phyloP scores from a whole-genome alignment of 2,113 vertebrate species.

The Todiramphus saurophagus region DNA sequence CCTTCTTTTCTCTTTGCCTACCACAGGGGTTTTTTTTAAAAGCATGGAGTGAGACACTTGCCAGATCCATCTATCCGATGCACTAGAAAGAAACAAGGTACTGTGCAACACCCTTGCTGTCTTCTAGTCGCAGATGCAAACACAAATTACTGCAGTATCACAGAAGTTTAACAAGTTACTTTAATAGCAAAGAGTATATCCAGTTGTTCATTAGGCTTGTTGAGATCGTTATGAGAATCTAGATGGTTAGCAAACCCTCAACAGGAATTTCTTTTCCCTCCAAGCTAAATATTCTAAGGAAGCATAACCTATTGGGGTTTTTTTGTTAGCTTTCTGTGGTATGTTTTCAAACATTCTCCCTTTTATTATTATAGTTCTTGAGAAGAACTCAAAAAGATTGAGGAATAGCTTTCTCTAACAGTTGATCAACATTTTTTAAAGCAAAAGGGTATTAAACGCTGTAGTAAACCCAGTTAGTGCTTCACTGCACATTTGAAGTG shows the following conservation, averaged over 20 bases:
- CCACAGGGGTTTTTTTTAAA: not conserved
- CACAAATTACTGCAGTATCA: not conserved
- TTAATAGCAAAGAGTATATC: not conserved
- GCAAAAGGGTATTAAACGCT: not conserved
- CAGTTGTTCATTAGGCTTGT: not conserved
- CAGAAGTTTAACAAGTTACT: not conserved
- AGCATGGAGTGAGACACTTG: not conserved
- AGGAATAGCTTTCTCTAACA: not conserved
- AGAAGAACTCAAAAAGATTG: not conserved
- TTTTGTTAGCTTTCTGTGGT: not conserved
- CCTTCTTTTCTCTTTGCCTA: not conserved
- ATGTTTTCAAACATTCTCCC: not conserved
- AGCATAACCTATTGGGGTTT: not conserved
- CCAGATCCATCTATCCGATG: not conserved
- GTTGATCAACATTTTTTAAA: not conserved
- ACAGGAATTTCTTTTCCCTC: not conserved
- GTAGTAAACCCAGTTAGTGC: not conserved
- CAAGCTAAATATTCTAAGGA: not conserved
- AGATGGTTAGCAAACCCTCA: not conserved
- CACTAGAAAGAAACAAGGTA: not conserved
- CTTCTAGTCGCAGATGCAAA: not conserved
- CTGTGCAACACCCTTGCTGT: not conserved
- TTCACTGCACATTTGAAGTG: not conserved
- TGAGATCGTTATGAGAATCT: not conserved
- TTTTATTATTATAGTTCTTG: not conserved